Conservation (phyloP, 2,888 invertebrate species). For the Nephrocerus scutellatus region DNA sequence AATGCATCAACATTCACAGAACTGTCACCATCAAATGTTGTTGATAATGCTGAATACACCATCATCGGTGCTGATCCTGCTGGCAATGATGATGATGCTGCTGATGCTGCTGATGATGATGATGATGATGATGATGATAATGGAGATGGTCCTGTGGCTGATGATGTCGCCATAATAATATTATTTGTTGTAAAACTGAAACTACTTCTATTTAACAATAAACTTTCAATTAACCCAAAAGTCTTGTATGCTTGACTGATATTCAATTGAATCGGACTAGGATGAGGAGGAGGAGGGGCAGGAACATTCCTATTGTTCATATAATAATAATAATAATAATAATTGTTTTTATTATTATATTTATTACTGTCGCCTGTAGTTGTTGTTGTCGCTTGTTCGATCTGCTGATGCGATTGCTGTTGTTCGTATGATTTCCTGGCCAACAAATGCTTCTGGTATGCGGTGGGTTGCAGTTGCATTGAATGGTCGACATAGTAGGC, state of each 20-base stretch:
- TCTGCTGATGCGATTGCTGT: no score
- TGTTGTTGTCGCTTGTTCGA: no score
- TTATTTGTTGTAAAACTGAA: no score
- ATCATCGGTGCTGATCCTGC: constrained; percentile 11
- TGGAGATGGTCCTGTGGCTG: not conserved
- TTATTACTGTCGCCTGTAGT: not conserved
- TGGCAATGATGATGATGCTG: not conserved
- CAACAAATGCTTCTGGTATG: not conserved
- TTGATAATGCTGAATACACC: constrained; percentile 15
- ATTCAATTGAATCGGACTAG: no score
- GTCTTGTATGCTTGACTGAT: not conserved
- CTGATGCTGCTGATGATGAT: constrained; percentile 1
- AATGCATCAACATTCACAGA: constrained; percentile 20
- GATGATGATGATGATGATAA: not conserved
- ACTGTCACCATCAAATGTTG: constrained; percentile 21
- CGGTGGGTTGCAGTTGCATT: constrained; percentile 6
- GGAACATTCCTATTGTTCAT: no score
- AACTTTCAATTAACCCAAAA: no score
- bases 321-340: no score
- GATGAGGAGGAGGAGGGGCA: no score
- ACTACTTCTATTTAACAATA: constrained; percentile 2
- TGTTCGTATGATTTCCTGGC: constrained; percentile 1
- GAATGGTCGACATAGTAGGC: constrained; percentile 2
- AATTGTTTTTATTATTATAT: not conserved
- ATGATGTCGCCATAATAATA: constrained; percentile 1